phyloP scores from a whole-genome alignment of 2,797 vertebrate species.

The Bradypodion pumilum region DNA sequence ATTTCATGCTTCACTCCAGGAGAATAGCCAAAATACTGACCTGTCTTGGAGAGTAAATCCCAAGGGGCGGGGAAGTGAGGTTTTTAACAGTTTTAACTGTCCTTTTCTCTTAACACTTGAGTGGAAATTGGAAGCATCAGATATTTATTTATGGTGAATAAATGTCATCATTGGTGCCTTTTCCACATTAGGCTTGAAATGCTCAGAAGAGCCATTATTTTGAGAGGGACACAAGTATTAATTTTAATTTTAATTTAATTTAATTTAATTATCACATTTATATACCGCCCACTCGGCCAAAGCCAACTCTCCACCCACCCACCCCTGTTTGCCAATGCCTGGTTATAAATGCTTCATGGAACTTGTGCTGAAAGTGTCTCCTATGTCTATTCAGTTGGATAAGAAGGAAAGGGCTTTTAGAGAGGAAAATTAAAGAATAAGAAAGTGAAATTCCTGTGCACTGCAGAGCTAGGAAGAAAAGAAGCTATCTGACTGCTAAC shows the following conservation, averaged over 20 bases:
- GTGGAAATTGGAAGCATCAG: conserved; percentile 30
- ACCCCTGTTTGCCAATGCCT: neutral
- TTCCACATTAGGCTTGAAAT: neutral
- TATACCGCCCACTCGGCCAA: too few relatives aligned
- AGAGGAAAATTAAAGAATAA: neutral
- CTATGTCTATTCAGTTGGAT: conserved; percentile 53
- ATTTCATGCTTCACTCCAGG: conserved; percentile 72
- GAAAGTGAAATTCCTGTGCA: neutral
- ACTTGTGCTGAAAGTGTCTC: neutral
- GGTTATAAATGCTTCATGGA: neutral
- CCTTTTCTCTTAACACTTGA: conserved; percentile 14
- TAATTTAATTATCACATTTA: too few relatives aligned
- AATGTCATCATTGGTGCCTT: conserved; percentile 15
- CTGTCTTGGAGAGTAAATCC: conserved; percentile 65
- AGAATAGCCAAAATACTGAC: conserved; percentile 64
- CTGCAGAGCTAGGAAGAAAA: neutral
- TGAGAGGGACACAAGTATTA: neutral
- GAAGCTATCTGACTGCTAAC: too few relatives aligned
- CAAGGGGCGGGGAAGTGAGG: conserved; percentile 37
- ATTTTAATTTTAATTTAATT: too few relatives aligned
- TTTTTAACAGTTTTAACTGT: conserved; percentile 55
- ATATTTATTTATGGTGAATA: neutral
- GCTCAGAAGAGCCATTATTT: neutral
- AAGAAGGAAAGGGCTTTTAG: neutral
- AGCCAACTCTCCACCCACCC: neutral